Evolutionary conservation across 2,888 invertebrate genomes (phyloP).

Genomic region (Muschampia plurimacula): DNA sequence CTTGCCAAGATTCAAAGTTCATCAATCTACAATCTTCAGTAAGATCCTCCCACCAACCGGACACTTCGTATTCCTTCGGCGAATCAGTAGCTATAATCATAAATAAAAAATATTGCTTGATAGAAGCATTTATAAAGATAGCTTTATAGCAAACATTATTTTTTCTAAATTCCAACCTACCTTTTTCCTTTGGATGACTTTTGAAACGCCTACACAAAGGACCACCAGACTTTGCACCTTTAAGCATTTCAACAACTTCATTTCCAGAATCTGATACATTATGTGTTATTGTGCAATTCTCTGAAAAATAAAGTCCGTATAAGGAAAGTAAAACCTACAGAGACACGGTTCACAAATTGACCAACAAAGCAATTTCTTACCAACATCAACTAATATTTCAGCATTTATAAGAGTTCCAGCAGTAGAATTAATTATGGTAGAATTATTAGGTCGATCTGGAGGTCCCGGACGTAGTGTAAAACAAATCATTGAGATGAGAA

Average conservation of each 20-base stretch:
- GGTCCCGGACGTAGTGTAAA: constrained; percentile 96
- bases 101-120: background rate
- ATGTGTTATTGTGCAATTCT: constrained; percentile 66
- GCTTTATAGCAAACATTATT: too few species aligned
- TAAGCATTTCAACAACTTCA: constrained; percentile 71
- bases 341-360: background rate
- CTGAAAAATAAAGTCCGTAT: constrained; percentile 50
- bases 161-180: constrained; percentile 40
- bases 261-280: constrained; percentile 61
- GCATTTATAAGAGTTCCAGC: constrained; percentile 60
- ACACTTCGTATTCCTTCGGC: constrained; percentile 70
- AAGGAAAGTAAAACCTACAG: background rate
- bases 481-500: constrained; percentile 94
- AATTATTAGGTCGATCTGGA: constrained; percentile 79
- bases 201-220: constrained; percentile 71
- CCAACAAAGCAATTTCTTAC: constrained; percentile 52
- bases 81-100: constrained; percentile 57
- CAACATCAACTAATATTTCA: constrained; percentile 62
- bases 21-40: constrained; percentile 90
- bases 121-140: too few species aligned
- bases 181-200: constrained; percentile 76
- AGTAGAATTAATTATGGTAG: constrained; percentile 69
- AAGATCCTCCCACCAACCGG: constrained; percentile 89
- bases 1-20: constrained; percentile 86
- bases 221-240: constrained; percentile 63